Base-by-base conservation (phyloP, 1,140 invertebrate species). In the Drosophila suzukii region DNA sequence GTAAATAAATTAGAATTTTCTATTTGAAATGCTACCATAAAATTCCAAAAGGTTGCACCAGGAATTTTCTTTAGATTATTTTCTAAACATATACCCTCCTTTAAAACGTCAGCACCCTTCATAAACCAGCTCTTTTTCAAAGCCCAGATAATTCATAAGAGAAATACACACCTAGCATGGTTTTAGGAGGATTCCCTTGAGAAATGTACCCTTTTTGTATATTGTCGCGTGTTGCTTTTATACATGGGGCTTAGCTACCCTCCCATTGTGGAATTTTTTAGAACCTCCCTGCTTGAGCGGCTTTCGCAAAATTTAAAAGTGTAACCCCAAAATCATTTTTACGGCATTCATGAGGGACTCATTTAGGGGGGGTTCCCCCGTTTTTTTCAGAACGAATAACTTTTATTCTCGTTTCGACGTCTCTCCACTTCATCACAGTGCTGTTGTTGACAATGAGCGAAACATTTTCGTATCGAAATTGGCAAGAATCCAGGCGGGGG, bases 321-420 rank as follows among this genome's bases (percentile, higher is more conserved):
- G 73, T 67, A 55, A 76, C 60, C 66, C 68, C 78, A 58, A 86
- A 78, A 86, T 81, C 73, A 85, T 85, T 84, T 78, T 39, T 59
- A 58, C 68, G 50, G 82, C 55, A 53, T 75, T 71, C 80, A 75
- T 62, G 71, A 65, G 81, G 81, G 81, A 85, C 67, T 85, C 81
- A 85, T 86, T 81, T 75, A 20, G 82, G 77, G 34, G 15, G 43
- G 30, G 38, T 60, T 13, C 30, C 70, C 44, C 43, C 12, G 20
- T 36, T 62, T 55, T 66, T 59, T 50, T 38, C 30, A 39, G 27
- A 54, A 62, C 55, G 43, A 77, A 61, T 50, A 75, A 75, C 50
- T 83, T 83, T 75, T 55, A 47, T 61, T 75, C 58, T 44, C 61
- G 46, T 49, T 20, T 38, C 59, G 39, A 36, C 44, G 36, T 17